phyloP scores from a whole-genome alignment of 2,888 invertebrate genomes.

The Epirrita christyi region DNA sequence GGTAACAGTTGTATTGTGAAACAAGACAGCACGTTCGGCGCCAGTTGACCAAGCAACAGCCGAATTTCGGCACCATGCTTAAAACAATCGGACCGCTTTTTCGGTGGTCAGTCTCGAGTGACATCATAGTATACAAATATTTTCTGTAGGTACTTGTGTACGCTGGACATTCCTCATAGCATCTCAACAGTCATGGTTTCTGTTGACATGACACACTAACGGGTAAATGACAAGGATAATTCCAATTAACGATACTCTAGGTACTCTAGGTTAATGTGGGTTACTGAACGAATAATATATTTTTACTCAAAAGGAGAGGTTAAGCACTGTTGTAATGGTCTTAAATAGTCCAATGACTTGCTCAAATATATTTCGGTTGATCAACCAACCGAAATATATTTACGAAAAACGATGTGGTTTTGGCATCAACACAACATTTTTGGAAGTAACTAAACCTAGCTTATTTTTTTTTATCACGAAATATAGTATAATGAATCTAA shows the following conservation, averaged over 20 bases:
- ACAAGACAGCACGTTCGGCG: conserved; percentile 40
- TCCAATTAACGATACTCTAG: not conserved
- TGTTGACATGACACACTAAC: conserved; percentile 43
- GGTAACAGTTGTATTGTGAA: conserved; percentile 51
- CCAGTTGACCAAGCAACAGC: conserved; percentile 55
- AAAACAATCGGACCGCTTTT: conserved; percentile 48
- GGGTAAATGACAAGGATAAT: conserved; percentile 28
- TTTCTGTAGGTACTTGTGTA: conserved; percentile 36
- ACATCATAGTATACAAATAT: conserved; percentile 49
- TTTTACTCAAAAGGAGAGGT: not conserved
- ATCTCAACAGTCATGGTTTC: conserved; percentile 1
- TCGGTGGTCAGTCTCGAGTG: conserved; percentile 41
- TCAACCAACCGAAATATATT: not conserved
- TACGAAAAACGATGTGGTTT: not conserved
- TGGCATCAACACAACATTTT: not conserved
- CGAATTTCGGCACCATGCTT: conserved; percentile 10
- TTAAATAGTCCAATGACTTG: not conserved
- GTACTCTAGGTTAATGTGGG: not conserved
- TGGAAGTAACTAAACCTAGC: not conserved
- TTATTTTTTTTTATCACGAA: too few relatives aligned
- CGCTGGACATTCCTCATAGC: conserved; percentile 31
- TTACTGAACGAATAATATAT: not conserved
- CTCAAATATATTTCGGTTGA: too few relatives aligned
- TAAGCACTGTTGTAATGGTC: not conserved
- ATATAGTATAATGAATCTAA: too few relatives aligned